A percentile compares a stretch with the other conserved stretches of the same genome.
phyloP scores from a whole-genome alignment of 2,113 vertebrate species.

The Psittacula cyanocephala region DNA sequence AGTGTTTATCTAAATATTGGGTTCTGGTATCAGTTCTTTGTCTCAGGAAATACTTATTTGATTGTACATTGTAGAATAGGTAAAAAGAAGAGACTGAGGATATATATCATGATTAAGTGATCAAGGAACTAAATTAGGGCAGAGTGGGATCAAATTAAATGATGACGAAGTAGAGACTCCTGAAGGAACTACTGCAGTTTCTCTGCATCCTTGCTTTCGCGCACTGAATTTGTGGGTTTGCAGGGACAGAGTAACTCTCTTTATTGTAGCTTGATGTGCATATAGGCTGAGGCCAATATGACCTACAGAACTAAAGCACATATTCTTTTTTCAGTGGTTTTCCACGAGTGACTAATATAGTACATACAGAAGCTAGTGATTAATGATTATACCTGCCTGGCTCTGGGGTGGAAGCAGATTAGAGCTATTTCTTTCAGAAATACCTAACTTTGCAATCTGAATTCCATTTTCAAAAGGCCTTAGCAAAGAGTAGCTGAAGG shows the following conservation, averaged over 20 bases:
- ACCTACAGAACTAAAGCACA: neutral
- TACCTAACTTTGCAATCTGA: neutral
- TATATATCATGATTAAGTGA: neutral
- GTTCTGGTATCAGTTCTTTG: neutral
- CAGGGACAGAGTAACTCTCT: neutral
- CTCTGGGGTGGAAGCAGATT: neutral
- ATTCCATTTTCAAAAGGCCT: neutral
- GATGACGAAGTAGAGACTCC: neutral
- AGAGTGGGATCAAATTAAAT: neutral
- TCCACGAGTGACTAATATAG: neutral
- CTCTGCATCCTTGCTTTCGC: neutral
- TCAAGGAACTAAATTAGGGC: neutral
- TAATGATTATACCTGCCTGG: neutral
- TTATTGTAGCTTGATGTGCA: neutral
- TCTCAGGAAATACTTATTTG: neutral
- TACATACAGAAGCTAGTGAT: neutral
- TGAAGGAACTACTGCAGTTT: neutral
- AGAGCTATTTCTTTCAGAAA: neutral
- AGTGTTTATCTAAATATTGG: neutral
- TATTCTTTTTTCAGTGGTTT: neutral
- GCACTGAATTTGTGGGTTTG: neutral
- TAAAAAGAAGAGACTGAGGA: neutral
- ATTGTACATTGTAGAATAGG: neutral
- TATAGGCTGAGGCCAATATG: neutral
- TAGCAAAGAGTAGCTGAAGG: neutral